A percentile compares a stretch with the other conserved stretches of the same genome.
Evolutionary conservation across 2,888 invertebrate genomes (phyloP).

Genomic region (Sinohyriopsis cumingii): DNA sequence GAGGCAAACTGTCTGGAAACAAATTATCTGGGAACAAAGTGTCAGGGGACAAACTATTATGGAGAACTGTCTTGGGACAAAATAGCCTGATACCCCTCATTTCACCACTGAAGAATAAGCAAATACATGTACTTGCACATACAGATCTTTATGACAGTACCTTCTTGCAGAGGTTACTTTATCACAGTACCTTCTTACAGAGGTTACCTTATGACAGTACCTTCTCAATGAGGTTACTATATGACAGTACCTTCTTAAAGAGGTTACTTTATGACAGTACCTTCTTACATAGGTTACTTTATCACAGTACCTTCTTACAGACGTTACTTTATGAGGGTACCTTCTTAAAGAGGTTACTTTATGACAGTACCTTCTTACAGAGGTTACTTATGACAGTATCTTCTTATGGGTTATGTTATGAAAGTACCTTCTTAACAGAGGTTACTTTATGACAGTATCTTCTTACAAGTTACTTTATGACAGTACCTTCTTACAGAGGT

Average conservation of each 20-base stretch:
- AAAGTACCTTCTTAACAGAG: too few species aligned
- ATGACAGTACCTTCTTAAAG: conserved; percentile 71
- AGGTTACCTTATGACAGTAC: conserved; percentile 70
- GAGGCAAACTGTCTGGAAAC: too few species aligned
- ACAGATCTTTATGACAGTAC: conserved; percentile 41
- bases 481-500: too few species aligned
- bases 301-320: conserved; percentile 71
- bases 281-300: conserved; percentile 69
- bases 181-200: conserved; percentile 71
- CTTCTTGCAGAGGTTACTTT: conserved; percentile 69
- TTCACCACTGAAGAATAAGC: background rate
- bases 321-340: conserved; percentile 69
- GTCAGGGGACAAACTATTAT: too few species aligned
- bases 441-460: too few species aligned
- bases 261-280: conserved; percentile 69
- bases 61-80: too few species aligned
- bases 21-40: too few species aligned
- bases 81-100: too few species aligned
- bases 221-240: conserved; percentile 70
- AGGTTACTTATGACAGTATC: conserved; percentile 70
- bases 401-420: too few species aligned
- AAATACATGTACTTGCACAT: conserved; percentile 1
- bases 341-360: conserved; percentile 69
- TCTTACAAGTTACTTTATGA: too few species aligned
- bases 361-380: conserved; percentile 71